Base-by-base conservation (phyloP, 1,140 invertebrate genomes). In the Macrostomum lignano region DNA sequence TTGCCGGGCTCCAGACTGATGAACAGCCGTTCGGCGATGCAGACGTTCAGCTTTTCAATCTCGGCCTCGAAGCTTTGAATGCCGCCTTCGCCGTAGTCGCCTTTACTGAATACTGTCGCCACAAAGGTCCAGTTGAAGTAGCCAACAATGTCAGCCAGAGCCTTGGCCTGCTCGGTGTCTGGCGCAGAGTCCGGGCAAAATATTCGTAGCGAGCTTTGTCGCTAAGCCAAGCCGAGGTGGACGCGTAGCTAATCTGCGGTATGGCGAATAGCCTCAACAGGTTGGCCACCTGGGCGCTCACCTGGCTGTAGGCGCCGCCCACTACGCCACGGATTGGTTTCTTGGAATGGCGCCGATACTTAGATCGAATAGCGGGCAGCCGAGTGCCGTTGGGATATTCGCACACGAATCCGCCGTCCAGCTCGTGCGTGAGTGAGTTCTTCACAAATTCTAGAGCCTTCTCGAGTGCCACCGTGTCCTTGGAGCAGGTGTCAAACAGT, bases 381-480 rank as follows among this genome's bases (percentile, higher is more conserved):
- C 40, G 37, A 17, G 33, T 42, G 1, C 45, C 48, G 33, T 52
- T 46, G n/a, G 24, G 33, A 34, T 42, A 50, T 30, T 36, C 35
- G 33, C 44, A 50, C 26, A 50, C 43, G 7, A 39, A 40, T n/a
- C n/a, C n/a, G 0, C 36, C 40, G 34, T 60, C 58, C 15, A 55
- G 21, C 48, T 55, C 40, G 63, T 49, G 28, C 51, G 47, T 0
- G 51, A n/a, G n/a, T n/a, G n/a, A n/a, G n/a, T n/a, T 47, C 36
- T 49, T 52, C 22, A 77, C 70, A 46, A 77, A 77, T 46, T 74
- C 70, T 42, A 77, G 60, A 29, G 69, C 71, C 43, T 76, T 72
- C 47, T 77, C 73, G 0, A 77, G 55, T 1, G 73, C 74, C 51
- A 72, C 74, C 0, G 72, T 73, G 40, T 74, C 73, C 26, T 69